phyloP scores from a whole-genome alignment of 2,888 invertebrate species.

The Stratiomys singularior region DNA sequence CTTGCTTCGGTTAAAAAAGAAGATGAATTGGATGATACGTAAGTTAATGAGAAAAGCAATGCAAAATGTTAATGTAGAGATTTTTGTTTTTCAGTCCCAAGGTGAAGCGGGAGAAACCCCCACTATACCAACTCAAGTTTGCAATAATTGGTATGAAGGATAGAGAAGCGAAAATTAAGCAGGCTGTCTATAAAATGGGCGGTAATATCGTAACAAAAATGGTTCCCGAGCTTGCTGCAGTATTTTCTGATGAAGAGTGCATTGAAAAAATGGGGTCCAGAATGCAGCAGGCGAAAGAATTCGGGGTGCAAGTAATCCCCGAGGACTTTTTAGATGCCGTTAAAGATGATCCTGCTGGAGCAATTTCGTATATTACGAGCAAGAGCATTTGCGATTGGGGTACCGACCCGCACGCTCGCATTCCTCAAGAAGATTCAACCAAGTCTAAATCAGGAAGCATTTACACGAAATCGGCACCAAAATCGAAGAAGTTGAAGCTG shows the following conservation, averaged over 20 bases:
- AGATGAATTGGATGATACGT: conserved; percentile 63
- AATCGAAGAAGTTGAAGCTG: conserved; percentile 74
- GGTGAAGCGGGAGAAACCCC: conserved; percentile 72
- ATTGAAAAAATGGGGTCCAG: conserved; percentile 74
- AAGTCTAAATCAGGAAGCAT: conserved; percentile 72
- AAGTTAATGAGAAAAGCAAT: conserved; percentile 50
- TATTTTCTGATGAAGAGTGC: conserved; percentile 77
- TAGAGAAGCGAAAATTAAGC: conserved; percentile 72
- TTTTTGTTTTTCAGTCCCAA: conserved; percentile 59
- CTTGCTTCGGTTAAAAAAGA: conserved; percentile 67
- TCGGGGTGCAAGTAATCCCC: conserved; percentile 84
- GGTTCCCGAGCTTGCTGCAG: conserved; percentile 74
- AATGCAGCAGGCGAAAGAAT: conserved; percentile 73
- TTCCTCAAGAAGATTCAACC: conserved; percentile 68
- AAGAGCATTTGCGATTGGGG: conserved; percentile 87
- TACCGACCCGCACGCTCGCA: conserved; percentile 67
- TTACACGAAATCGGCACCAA: conserved; percentile 69
- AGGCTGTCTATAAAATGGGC: conserved; percentile 77
- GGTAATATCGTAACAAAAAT: conserved; percentile 77
- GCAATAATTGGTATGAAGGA: conserved; percentile 72
- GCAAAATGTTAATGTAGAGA: too few relatives aligned
- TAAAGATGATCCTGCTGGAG: conserved; percentile 69
- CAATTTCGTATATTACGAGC: conserved; percentile 73
- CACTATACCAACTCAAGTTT: conserved; percentile 83
- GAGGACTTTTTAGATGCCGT: conserved; percentile 78